Conservation (phyloP, 2,888 invertebrate genomes). For the Atrina japonica region DNA sequence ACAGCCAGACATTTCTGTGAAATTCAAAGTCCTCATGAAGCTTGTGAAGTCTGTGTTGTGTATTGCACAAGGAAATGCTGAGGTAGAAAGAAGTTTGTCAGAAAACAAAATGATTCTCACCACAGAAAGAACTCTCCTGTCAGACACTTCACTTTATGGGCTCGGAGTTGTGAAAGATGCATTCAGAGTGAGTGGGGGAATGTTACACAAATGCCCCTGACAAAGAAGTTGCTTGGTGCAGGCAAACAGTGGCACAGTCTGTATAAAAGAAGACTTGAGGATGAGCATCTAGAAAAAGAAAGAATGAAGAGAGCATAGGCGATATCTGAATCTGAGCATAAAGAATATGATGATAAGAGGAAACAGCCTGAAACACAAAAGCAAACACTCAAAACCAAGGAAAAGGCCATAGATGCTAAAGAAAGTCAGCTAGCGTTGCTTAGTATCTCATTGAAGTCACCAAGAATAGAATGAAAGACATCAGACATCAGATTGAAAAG, state of each 20-base stretch:
- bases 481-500: conserved; percentile 33
- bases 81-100: conserved; percentile 5
- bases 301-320: conserved; percentile 18
- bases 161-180: conserved; percentile 28
- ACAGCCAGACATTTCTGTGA: conserved; percentile 21
- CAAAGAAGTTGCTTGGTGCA: not conserved
- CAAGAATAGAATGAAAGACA: conserved; percentile 39
- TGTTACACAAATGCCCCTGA: conserved; percentile 30
- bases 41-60: conserved; percentile 37
- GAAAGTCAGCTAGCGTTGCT: conserved; percentile 35
- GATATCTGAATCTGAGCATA: conserved; percentile 15
- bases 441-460: conserved; percentile 40
- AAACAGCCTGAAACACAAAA: conserved; percentile 20
- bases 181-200: conserved; percentile 24
- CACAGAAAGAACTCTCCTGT: conserved; percentile 40
- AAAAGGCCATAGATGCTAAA: conserved; percentile 36
- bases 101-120: conserved; percentile 39
- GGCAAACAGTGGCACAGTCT: conserved; percentile 9
- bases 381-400: conserved; percentile 17
- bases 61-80: conserved; percentile 26
- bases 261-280: conserved; percentile 35
- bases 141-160: conserved; percentile 41
- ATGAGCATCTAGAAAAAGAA: conserved; percentile 23
- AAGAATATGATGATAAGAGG: conserved; percentile 16
- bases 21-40: conserved; percentile 27